Conservation (phyloP, 37 sponge, comb jelly and placozoan genomes). For the Petrosia ficiformis region DNA sequence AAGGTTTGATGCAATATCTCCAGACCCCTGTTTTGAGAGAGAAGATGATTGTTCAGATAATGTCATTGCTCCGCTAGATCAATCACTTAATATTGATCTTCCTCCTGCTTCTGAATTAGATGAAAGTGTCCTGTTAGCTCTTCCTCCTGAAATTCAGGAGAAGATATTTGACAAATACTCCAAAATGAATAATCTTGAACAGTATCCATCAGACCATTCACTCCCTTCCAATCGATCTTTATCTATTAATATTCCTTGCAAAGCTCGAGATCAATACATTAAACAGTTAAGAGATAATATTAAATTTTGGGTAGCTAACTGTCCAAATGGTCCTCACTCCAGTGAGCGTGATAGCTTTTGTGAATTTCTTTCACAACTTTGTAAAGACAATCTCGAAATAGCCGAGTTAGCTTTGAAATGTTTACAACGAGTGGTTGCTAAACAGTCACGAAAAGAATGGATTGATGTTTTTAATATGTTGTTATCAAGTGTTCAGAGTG, state of each 20-base stretch:
- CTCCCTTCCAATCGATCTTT: background rate
- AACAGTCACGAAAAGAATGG: background rate
- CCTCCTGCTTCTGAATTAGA: conserved; percentile 65
- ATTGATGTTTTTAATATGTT: too few relatives aligned
- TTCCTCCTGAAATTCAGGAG: conserved; percentile 27
- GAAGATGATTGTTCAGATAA: background rate
- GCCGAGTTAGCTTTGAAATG: background rate
- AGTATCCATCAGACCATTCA: background rate
- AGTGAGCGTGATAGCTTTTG: conserved; percentile 16
- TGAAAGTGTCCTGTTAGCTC: conserved; percentile 44
- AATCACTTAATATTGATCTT: conserved; percentile 11
- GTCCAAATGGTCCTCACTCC: conserved; percentile 25
- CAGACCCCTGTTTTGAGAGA: background rate
- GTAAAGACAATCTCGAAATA: conserved; percentile 16
- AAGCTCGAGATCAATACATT: conserved; percentile 10
- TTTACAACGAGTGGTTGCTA: conserved; percentile 4
- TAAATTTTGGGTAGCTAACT: conserved; percentile 25
- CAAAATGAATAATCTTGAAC: background rate
- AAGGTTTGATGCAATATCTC: background rate
- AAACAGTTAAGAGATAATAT: conserved; percentile 14
- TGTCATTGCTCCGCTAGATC: background rate
- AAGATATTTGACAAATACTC: conserved; percentile 30
- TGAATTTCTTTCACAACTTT: conserved; percentile 12
- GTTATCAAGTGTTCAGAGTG: too few relatives aligned
- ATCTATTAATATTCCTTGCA: background rate